Conservation (phyloP, 2,888 invertebrate genomes). For the Neoscelio sp. region DNA sequence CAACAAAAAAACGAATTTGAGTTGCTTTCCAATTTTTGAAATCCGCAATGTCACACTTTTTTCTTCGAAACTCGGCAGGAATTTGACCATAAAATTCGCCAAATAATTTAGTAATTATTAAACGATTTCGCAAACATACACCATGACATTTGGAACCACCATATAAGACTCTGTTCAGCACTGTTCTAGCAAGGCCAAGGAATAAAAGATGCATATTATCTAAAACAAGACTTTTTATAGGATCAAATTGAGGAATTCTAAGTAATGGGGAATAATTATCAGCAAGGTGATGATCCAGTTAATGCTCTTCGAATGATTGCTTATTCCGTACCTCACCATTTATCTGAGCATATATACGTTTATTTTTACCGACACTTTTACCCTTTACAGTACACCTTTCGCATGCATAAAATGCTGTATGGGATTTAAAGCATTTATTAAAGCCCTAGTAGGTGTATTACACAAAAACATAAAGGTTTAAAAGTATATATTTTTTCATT, state of each 20-base stretch:
- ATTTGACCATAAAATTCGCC: too few species aligned
- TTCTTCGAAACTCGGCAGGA: too few species aligned
- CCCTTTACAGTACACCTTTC: conserved; percentile 63
- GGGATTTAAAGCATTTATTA: conserved; percentile 58
- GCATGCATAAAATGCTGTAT: conserved; percentile 67
- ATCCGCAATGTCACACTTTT: too few species aligned
- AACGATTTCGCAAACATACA: too few species aligned
- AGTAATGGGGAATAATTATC: conserved; percentile 50
- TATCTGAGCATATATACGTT: conserved; percentile 50
- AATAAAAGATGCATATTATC: conserved; percentile 69
- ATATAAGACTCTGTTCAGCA: conserved; percentile 4
- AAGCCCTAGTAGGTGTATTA: conserved; percentile 49
- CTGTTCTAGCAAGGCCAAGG: conserved; percentile 50
- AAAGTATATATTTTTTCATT: conserved; percentile 44
- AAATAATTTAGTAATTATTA: too few species aligned
- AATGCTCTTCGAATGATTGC: conserved; percentile 58
- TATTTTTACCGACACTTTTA: conserved; percentile 37
- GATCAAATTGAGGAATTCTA: conserved; percentile 62
- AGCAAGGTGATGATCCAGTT: conserved; percentile 61
- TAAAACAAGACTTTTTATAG: conserved; percentile 54
- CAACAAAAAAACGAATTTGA: too few species aligned
- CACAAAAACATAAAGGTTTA: conserved; percentile 50
- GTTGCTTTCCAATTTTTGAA: too few species aligned
- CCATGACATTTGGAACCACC: conserved; percentile 5
- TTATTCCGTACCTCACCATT: too few species aligned